Evolutionary conservation across 2,797 vertebrate genomes (phyloP), one percentile per base, ranked within the genome.

Genomic region (Chelonia mydas): DNA sequence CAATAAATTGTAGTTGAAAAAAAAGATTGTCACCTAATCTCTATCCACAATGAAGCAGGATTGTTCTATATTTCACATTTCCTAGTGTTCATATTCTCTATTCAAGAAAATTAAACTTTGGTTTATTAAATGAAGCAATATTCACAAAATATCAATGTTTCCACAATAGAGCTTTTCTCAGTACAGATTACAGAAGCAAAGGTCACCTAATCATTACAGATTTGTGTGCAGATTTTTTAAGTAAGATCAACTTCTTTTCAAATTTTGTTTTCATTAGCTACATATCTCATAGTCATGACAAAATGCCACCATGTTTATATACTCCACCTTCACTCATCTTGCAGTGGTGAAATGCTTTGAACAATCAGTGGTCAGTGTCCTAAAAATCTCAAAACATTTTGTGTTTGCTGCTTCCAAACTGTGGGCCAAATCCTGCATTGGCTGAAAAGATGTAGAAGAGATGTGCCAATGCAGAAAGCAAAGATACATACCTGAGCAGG

Each of bases 181-280:
- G 80, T 87, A 41, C 53, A 78, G 54, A 47, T 11, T 90, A 77
- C 54, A 78, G 81, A 96, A 93, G 94, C 81, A 31, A 94, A 90
- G 41, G 57, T 93, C 85, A 91, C 51, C 16, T 92, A 6, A 72
- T 68, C 61, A 68, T 68, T 68, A 50, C 55, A 84, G 17, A 89
- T 74, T 7, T 41, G 76, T 88, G 31, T 90, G 90, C 25, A 41
- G 61, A 65, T 68, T 68, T 68, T 68, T 68, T 9, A 68, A 68
- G n/a, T 19, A n/a, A 68, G 33, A 68, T 68, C n/a, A 21, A 16
- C 11, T 17, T 87, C 27, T 84, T 27, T 88, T 84, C 84, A 41
- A 15, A 15, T 94, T 95, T 68, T 68, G 61, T 68, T 68, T 37
- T 88, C 50, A 93, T 94, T 80, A 87, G 7, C 41, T 84, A 4